Evolutionary conservation across 2,797 vertebrate genomes (phyloP).

Genomic region (Platyrinchus mystaceus): DNA sequence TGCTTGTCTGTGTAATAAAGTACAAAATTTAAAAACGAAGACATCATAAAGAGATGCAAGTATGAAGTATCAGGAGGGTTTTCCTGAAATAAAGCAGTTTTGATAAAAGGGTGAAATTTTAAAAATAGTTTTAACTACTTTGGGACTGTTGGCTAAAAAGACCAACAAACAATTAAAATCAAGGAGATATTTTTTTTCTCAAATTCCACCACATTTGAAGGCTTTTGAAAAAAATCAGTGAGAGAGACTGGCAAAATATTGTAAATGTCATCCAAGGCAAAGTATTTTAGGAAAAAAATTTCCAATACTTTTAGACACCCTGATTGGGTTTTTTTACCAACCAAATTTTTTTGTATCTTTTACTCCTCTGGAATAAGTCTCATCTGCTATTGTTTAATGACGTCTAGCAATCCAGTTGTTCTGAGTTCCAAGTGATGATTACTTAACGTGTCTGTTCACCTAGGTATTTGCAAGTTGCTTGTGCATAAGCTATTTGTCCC

Average conservation of each 20-base stretch:
- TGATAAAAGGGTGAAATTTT: background rate
- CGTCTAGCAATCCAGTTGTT: background rate
- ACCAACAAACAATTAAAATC: fast-evolving
- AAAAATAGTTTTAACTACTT: background rate
- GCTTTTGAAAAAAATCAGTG: background rate
- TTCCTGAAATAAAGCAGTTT: background rate
- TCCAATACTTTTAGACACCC: background rate
- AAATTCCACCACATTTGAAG: background rate
- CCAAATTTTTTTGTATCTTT: background rate
- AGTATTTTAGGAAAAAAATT: background rate
- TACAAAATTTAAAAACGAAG: background rate
- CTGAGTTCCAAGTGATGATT: background rate
- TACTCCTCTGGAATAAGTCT: background rate
- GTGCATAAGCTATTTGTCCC: background rate
- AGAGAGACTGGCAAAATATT: background rate
- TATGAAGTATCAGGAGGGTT: background rate
- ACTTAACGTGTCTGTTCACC: background rate
- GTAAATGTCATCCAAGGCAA: background rate
- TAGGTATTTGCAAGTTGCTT: background rate
- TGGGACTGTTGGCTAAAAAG: background rate
- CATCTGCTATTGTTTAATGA: background rate
- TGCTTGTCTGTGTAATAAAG: background rate
- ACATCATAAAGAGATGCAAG: background rate
- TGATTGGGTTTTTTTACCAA: background rate
- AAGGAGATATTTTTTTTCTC: fast-evolving